phyloP scores from a whole-genome alignment of 2,888 invertebrate species.

The Teinopalpus imperialis region DNA sequence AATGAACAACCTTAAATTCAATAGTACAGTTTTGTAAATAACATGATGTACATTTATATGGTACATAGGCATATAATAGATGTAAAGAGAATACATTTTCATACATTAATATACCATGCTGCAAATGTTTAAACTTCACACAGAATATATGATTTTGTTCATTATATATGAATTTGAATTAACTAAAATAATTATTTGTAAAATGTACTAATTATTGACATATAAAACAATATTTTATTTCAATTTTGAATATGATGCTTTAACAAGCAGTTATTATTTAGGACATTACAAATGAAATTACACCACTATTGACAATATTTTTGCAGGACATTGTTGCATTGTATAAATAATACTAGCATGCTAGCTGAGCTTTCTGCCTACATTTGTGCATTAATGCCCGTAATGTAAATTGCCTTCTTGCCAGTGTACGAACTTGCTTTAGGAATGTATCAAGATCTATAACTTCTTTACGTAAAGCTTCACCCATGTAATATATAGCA shows the following conservation, averaged over 20 bases:
- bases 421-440: slow-evolving; percentile 96
- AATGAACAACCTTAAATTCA: slow-evolving; percentile 16
- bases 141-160: too few species aligned
- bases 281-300: background rate
- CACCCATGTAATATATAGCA: slow-evolving; percentile 98
- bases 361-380: slow-evolving; percentile 94
- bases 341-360: slow-evolving; percentile 75
- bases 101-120: too few species aligned
- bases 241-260: background rate
- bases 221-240: slow-evolving; percentile 3
- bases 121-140: too few species aligned
- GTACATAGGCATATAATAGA: too few species aligned
- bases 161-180: too few species aligned
- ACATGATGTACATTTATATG: too few species aligned
- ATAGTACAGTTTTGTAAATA: too few species aligned
- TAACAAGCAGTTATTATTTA: background rate
- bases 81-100: too few species aligned
- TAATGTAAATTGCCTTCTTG: slow-evolving; percentile 97
- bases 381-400: slow-evolving; percentile 98
- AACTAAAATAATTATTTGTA: too few species aligned
- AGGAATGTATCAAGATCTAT: slow-evolving; percentile 98
- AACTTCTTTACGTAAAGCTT: slow-evolving; percentile 94
- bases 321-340: slow-evolving; percentile 17
- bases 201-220: background rate
- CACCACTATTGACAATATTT: slow-evolving; percentile 8